phyloP scores from a whole-genome alignment of 2,797 vertebrate genomes.

The Sebastes variabilis region DNA sequence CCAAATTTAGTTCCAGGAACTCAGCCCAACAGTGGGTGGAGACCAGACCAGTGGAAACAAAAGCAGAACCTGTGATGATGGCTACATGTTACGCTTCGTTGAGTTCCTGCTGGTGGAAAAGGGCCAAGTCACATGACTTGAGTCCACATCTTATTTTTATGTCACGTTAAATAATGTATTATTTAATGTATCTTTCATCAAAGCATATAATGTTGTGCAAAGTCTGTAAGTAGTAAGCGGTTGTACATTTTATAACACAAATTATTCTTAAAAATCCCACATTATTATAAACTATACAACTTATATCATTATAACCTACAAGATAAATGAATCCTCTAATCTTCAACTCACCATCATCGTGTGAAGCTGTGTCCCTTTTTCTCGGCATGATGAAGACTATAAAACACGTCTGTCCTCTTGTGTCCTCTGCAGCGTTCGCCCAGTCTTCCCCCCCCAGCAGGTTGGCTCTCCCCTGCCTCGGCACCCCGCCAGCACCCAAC shows the following conservation, averaged over 20 bases:
- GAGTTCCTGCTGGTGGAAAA: not conserved
- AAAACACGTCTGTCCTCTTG: not conserved
- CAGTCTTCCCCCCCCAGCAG: not conserved
- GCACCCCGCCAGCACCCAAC: conserved; percentile 50
- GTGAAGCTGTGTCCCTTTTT: conserved; percentile 76
- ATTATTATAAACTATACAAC: not conserved
- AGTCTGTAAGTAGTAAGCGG: not conserved
- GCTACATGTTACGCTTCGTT: not conserved
- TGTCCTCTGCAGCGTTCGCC: not conserved
- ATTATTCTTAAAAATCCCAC: not conserved
- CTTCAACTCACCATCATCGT: conserved; percentile 86
- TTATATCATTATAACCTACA: not conserved
- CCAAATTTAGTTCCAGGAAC: not conserved
- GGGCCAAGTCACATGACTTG: not conserved
- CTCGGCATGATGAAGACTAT: conserved; percentile 83
- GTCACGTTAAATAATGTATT: not conserved
- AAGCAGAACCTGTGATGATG: not conserved
- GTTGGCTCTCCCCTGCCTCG: conserved; percentile 15
- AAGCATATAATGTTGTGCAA: not conserved
- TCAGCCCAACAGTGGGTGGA: not conserved
- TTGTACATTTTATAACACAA: not conserved
- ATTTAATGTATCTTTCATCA: not conserved
- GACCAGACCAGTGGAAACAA: not conserved
- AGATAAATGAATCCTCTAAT: not conserved
- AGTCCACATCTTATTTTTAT: not conserved